A percentile compares a stretch with the other conserved stretches of the same genome.
Conservation (phyloP, 2,797 vertebrate genomes). For the Gila robusta region DNA sequence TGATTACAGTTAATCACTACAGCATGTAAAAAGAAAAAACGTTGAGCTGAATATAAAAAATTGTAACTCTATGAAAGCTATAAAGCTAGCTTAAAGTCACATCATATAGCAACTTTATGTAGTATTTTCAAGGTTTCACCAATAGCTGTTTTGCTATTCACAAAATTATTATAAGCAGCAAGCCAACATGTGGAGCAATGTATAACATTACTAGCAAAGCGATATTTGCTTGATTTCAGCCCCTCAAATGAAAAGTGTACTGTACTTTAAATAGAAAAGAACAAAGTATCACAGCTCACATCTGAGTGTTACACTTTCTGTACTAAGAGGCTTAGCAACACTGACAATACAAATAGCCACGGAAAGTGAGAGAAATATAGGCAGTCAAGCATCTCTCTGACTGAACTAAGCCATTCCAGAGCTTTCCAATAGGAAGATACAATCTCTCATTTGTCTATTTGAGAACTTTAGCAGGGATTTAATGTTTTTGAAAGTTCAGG, state of each 20-base stretch:
- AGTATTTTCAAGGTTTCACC: constrained; percentile 9
- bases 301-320: constrained; percentile 68
- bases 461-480: constrained; percentile 39
- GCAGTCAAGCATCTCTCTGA: constrained; percentile 67
- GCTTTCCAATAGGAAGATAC: not conserved
- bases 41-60: not conserved
- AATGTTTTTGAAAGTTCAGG: constrained; percentile 17
- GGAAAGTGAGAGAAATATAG: constrained; percentile 68
- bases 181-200: constrained; percentile 46
- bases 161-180: constrained; percentile 27
- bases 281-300: constrained; percentile 57
- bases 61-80: not conserved
- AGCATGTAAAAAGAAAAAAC: constrained; percentile 8
- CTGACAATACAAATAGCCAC: constrained; percentile 71
- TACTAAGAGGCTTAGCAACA: constrained; percentile 73
- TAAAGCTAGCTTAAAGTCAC: not conserved
- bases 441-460: constrained; percentile 18
- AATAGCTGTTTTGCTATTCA: constrained; percentile 8
- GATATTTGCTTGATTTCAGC: constrained; percentile 38
- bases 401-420: constrained; percentile 24
- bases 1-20: constrained; percentile 38
- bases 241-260: constrained; percentile 49
- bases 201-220: constrained; percentile 47
- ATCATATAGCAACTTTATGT: not conserved
- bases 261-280: constrained; percentile 65